Base-by-base conservation (phyloP, 2,797 vertebrate genomes). In the Anguilla pacifica region DNA sequence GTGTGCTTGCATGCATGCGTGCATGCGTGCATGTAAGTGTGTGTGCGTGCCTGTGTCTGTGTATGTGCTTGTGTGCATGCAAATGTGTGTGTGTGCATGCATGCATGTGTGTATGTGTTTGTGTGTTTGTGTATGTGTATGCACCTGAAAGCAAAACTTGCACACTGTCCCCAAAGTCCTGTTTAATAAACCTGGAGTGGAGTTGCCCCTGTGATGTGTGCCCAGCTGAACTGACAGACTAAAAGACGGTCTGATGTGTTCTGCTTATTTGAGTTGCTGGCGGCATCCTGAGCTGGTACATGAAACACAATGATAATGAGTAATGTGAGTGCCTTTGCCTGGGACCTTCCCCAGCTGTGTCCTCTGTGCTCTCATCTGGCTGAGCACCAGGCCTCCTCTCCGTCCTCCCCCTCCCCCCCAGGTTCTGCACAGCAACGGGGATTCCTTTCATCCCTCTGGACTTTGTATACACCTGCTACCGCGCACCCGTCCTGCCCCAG, bases 221-320 rank as follows among this genome's bases (percentile, higher is more conserved):
- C 85, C 77, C 51, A 86, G 86, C 88, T 88, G 86, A 67, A 88
- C 35, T 70, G 86, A 85, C 89, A 88, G 87, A 89, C 89, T 70
- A 11, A 91, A 87, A 82, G 72, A 86, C 46, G 67, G 59, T n/a
- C 84, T 87, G 84, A 87, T 91, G 81, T 88, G 86, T 89, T 86
- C 19, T 86, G 81, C 90, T 91, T 87, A 53, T 87, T 39, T 74
- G 64, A 74, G 57, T 64, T 15, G 85, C 49, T 86, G 74, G 51
- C 82, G 64, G 10, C 39, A 5, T 19, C 49, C 86, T 89, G 59
- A 88, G 61, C 85, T 43, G 19, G 51, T 86, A 91, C 86, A 87
- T 88, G 67, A 90, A 89, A 91, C 87, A 83, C 86, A 88, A 91
- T 86, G 88, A 19, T 17, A 59, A 59, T 64, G 19, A 19, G 85